A percentile compares a stretch with the other conserved stretches of the same genome.
These are phyloP conservation scores for Sarcoramphus papa DNA, from an alignment of 2,797 vertebrate genomes.

Conservation along the genomic window DNA sequence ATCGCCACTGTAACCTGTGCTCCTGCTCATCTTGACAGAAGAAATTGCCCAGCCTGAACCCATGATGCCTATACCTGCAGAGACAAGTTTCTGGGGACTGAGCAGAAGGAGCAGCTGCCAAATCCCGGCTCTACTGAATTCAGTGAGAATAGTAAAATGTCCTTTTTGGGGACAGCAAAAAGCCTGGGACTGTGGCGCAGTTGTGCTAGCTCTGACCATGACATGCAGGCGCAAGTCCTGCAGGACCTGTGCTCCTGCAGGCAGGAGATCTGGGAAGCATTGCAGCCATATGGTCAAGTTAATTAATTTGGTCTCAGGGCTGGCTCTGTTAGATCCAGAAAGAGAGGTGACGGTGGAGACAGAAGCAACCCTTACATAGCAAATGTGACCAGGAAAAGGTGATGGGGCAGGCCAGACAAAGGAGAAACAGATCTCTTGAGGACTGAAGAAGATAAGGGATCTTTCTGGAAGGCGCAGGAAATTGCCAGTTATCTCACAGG, in stretches of 20 bases:
- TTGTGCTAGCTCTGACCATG: neutral
- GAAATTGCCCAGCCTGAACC: neutral
- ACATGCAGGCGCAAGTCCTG: neutral
- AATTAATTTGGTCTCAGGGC: neutral
- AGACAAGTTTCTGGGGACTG: neutral
- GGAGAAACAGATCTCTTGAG: neutral
- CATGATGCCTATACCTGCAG: neutral
- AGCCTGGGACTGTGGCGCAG: neutral
- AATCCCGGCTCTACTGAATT: neutral
- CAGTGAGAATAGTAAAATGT: neutral
- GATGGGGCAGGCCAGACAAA: neutral
- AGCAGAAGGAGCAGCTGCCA: neutral
- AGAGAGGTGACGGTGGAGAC: neutral
- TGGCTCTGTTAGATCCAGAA: neutral
- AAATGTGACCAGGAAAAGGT: neutral
- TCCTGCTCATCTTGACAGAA: neutral
- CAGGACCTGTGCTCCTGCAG: neutral
- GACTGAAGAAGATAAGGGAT: neutral
- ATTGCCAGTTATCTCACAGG: neutral
- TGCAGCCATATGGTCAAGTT: neutral
- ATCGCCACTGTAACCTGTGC: accelerated
- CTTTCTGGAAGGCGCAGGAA: neutral
- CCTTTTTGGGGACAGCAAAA: neutral
- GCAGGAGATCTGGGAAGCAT: neutral
- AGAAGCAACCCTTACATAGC: neutral